Conservation (phyloP, 2,113 vertebrate species). For the Pteruthius melanotis region DNA sequence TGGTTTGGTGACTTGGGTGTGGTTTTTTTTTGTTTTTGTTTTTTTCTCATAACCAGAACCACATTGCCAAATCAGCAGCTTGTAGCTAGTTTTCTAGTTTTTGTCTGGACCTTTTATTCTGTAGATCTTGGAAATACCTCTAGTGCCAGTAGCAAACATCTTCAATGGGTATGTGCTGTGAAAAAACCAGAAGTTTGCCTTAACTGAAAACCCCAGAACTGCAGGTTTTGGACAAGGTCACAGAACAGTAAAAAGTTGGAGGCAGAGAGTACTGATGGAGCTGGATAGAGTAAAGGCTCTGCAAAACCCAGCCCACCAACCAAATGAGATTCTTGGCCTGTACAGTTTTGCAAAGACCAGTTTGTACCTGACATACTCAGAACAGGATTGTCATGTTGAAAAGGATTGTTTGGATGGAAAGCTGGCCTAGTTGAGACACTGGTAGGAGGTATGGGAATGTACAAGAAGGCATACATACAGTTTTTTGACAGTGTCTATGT, state of each 20-base stretch:
- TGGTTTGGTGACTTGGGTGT: not conserved
- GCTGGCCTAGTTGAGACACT: not conserved
- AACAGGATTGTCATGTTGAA: not conserved
- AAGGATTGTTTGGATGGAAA: not conserved
- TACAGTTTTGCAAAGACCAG: not conserved
- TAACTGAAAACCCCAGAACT: not conserved
- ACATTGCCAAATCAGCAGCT: not conserved
- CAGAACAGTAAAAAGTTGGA: not conserved
- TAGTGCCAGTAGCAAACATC: not conserved
- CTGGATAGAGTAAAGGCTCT: not conserved
- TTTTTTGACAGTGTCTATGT: not conserved
- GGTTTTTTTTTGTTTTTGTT: not conserved
- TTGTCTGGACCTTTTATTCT: not conserved
- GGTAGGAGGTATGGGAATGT: not conserved
- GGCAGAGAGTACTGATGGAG: not conserved
- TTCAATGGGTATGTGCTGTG: not conserved
- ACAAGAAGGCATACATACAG: fast-evolving
- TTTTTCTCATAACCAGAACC: not conserved
- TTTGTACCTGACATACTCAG: not conserved
- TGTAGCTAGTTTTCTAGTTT: not conserved
- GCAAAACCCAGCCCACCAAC: not conserved
- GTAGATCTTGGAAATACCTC: not conserved
- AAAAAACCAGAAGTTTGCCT: not conserved
- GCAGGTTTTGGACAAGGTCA: not conserved
- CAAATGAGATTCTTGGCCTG: not conserved